These are phyloP conservation scores for Cosmia pyralina DNA, from an alignment of 2,888 invertebrate genomes.

Conservation along the genomic window DNA sequence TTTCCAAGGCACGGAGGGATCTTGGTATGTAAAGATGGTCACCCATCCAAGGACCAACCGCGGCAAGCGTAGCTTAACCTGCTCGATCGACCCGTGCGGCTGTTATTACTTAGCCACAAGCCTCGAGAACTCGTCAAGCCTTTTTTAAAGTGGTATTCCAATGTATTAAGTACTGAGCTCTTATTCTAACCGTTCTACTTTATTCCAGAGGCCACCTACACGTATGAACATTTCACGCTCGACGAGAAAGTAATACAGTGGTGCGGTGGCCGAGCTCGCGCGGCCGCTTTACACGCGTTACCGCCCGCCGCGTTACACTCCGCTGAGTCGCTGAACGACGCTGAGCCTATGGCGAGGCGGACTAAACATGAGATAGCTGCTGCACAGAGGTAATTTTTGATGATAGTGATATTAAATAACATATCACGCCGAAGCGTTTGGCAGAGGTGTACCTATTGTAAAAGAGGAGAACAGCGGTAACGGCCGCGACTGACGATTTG, in stretches of 20 bases:
- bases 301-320: slow-evolving; percentile 84
- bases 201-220: slow-evolving; percentile 84
- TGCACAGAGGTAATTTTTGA: slow-evolving; percentile 92
- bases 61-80: too few species aligned
- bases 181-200: background rate
- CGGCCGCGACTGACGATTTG: too few species aligned
- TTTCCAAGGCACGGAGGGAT: too few species aligned
- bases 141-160: background rate
- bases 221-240: slow-evolving; percentile 91
- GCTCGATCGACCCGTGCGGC: too few species aligned
- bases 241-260: slow-evolving; percentile 90
- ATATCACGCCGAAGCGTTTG: too few species aligned
- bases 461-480: too few species aligned
- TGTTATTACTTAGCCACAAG: too few species aligned
- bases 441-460: too few species aligned
- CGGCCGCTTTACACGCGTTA: slow-evolving; percentile 73
- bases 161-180: background rate
- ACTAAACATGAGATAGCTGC: slow-evolving; percentile 98
- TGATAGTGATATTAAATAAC: too few species aligned
- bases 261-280: slow-evolving; percentile 74
- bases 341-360: slow-evolving; percentile 97
- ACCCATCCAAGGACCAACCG: too few species aligned
- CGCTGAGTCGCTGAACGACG: slow-evolving; percentile 91
- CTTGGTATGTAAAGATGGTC: too few species aligned
- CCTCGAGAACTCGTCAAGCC: too few species aligned